Conservation (phyloP, 2,888 invertebrate species). For the Panzeria rudis region DNA sequence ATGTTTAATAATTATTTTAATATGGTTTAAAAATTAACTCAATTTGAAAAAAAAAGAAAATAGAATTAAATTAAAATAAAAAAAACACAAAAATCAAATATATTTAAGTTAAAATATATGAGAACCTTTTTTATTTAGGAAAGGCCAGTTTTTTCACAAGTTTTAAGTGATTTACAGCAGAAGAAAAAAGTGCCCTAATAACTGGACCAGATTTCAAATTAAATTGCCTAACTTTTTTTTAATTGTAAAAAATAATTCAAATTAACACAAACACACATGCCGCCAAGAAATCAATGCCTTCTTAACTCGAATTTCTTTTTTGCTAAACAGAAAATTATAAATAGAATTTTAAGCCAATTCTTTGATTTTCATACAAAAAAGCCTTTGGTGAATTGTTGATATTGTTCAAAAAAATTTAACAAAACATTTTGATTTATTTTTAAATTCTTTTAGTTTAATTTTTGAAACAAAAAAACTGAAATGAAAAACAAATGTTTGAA, state of each 20-base stretch:
- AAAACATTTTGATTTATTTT: conserved; percentile 67
- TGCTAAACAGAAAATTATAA: conserved; percentile 66
- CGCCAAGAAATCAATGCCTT: conserved; percentile 91
- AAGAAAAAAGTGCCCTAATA: conserved; percentile 38
- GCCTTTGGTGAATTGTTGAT: conserved; percentile 60
- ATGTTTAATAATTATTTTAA: background rate
- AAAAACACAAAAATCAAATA: conserved; percentile 60
- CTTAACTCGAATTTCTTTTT: conserved; percentile 74
- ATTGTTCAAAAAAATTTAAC: conserved; percentile 54
- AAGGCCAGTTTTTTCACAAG: conserved; percentile 9
- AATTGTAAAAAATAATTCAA: conserved; percentile 45
- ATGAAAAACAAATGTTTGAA: conserved; percentile 74
- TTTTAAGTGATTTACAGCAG: conserved; percentile 67
- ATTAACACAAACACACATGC: conserved; percentile 85
- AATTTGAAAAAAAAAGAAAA: background rate
- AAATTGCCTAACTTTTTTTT: conserved; percentile 3
- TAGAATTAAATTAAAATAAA: conserved; percentile 8
- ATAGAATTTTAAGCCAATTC: conserved; percentile 51
- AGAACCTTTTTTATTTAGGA: conserved; percentile 17
- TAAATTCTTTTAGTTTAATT: conserved; percentile 3
- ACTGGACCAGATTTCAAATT: background rate
- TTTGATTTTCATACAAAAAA: conserved; percentile 32
- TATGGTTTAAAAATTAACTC: conserved; percentile 17
- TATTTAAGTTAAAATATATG: conserved; percentile 25
- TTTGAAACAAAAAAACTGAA: conserved; percentile 6